A percentile compares a stretch with the other conserved stretches of the same genome.
Conservation (phyloP, 1,140 invertebrate species). For the Trinorchestia longiramus region DNA sequence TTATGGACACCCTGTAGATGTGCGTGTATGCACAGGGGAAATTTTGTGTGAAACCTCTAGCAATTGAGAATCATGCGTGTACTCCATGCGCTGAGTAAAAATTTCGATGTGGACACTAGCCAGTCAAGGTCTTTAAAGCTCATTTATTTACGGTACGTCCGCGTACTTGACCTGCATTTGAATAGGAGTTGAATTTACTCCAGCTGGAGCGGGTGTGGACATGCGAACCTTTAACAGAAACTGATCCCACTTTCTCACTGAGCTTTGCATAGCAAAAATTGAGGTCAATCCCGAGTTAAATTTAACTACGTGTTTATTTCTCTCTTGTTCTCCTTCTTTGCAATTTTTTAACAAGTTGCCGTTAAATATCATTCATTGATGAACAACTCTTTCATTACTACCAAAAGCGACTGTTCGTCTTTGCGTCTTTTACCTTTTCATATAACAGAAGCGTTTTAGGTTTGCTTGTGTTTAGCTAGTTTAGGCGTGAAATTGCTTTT, state of each 20-base stretch:
- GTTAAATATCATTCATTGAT: too few relatives aligned
- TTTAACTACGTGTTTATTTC: not conserved
- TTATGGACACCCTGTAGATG: too few relatives aligned
- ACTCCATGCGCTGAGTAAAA: not conserved
- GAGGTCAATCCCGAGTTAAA: not conserved
- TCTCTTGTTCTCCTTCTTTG: not conserved
- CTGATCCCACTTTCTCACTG: not conserved
- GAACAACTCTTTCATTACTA: not conserved
- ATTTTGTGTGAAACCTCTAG: not conserved
- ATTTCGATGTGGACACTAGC: not conserved
- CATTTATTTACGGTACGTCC: not conserved
- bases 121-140: not conserved
- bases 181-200: not conserved
- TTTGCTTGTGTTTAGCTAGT: not conserved
- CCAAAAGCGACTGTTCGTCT: not conserved
- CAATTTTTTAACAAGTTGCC: not conserved
- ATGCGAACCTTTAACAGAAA: not conserved
- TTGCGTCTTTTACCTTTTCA: not conserved
- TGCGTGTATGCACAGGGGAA: not conserved
- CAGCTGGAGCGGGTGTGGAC: not conserved
- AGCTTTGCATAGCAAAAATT: not conserved
- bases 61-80: not conserved
- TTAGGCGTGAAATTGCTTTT: not conserved
- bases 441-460: not conserved
- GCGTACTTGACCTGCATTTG: not conserved